phyloP scores from a whole-genome alignment of 2,113 vertebrate species.

The Centropus bengalensis region DNA sequence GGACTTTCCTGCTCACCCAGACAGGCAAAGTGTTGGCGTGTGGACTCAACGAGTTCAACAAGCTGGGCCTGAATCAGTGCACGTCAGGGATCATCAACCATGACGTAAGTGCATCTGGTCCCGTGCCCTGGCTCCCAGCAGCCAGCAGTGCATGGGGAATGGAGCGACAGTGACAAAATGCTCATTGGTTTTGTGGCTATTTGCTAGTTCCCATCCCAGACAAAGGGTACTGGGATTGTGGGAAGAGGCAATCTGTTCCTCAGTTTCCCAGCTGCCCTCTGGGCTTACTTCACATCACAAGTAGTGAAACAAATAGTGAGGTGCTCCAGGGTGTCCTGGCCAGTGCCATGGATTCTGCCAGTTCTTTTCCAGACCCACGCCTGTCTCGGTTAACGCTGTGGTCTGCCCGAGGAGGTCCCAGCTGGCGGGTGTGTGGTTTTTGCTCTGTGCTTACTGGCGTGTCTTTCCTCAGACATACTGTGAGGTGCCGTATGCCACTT shows the following conservation, averaged over 20 bases:
- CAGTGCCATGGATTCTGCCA: not conserved
- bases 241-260: not conserved
- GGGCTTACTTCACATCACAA: not conserved
- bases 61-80: constrained; percentile 94
- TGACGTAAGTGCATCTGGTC: constrained; percentile 71
- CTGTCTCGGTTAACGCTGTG: not conserved
- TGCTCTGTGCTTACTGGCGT: not conserved
- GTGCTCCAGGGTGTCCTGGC: not conserved
- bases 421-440: not conserved
- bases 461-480: constrained; percentile 82
- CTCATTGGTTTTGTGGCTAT: not conserved
- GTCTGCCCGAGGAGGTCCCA: not conserved
- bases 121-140: not conserved
- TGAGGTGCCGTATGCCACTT: constrained; percentile 90
- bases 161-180: not conserved
- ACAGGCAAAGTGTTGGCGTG: constrained; percentile 95
- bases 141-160: not conserved
- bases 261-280: not conserved
- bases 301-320: not conserved
- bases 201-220: not conserved
- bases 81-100: constrained; percentile 95
- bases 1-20: constrained; percentile 93
- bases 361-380: not conserved
- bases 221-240: not conserved
- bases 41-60: constrained; percentile 97